A percentile compares a stretch with the other conserved stretches of the same genome.
Evolutionary conservation across 1,140 invertebrate species (phyloP).

Genomic region (Galleria mellonella): DNA sequence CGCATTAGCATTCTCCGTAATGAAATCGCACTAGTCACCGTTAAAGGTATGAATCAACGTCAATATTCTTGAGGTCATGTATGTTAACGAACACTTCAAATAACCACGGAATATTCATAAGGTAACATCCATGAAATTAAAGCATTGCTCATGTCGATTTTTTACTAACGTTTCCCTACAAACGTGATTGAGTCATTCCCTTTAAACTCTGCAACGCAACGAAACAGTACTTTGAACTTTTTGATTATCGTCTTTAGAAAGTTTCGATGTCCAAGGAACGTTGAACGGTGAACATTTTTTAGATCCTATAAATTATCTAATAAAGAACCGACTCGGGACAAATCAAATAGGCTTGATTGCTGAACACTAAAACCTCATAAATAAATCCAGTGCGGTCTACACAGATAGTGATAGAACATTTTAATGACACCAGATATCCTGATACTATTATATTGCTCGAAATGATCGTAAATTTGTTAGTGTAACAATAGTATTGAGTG

Average conservation of each 20-base stretch:
- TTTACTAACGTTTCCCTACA: not conserved
- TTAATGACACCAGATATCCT: slow-evolving; percentile 37
- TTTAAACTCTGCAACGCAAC: not conserved
- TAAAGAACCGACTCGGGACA: slow-evolving; percentile 4
- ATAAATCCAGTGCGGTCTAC: slow-evolving; percentile 37
- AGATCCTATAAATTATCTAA: slow-evolving; percentile 6
- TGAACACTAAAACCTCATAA: slow-evolving; percentile 25
- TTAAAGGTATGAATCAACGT: slow-evolving; percentile 39
- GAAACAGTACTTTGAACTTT: no score
- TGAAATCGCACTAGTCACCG: slow-evolving; percentile 18
- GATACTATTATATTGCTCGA: slow-evolving; percentile 26
- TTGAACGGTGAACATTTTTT: not conserved
- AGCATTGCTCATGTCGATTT: slow-evolving; percentile 6
- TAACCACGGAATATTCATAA: slow-evolving; percentile 25
- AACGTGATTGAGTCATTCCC: not conserved
- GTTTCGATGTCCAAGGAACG: no score
- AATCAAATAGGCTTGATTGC: slow-evolving; percentile 15
- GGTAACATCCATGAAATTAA: slow-evolving; percentile 39
- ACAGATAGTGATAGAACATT: slow-evolving; percentile 38
- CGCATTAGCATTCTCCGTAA: not conserved
- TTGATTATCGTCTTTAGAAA: no score
- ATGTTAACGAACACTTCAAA: slow-evolving; percentile 34
- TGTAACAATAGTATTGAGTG: slow-evolving; percentile 44
- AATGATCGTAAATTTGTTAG: slow-evolving; percentile 49
- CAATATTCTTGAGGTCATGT: slow-evolving; percentile 32